Evolutionary conservation across 2,888 invertebrate genomes (phyloP).

Genomic region (Pseudococcus longispinus): DNA sequence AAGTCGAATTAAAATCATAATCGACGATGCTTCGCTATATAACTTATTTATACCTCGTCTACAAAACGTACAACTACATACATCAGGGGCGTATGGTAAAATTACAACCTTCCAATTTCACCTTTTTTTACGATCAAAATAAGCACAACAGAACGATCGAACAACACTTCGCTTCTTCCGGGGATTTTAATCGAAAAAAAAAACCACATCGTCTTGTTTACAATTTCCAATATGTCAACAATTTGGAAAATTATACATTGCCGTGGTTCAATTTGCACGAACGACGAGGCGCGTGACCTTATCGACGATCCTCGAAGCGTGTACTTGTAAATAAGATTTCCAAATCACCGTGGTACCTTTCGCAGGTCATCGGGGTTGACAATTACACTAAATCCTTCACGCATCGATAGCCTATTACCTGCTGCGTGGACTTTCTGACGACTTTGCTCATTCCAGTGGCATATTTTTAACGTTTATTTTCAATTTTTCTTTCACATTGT

Average conservation of each 20-base stretch:
- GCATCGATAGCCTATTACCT: neutral
- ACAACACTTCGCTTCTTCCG: too few species aligned
- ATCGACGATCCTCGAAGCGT: neutral
- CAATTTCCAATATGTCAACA: neutral
- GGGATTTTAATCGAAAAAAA: neutral
- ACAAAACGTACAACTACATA: too few species aligned
- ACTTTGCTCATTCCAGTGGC: neutral
- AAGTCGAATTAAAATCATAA: neutral
- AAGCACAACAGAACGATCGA: too few species aligned
- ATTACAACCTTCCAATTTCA: too few species aligned
- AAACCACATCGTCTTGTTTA: neutral
- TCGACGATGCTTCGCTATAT: neutral
- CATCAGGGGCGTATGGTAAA: too few species aligned
- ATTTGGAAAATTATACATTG: neutral
- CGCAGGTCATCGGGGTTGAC: neutral
- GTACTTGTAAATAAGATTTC: neutral
- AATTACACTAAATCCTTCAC: neutral
- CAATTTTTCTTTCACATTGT: neutral
- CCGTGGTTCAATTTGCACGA: neutral
- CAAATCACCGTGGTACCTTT: neutral
- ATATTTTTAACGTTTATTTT: neutral
- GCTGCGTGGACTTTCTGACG: neutral
- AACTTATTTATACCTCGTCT: too few species aligned
- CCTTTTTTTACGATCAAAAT: too few species aligned
- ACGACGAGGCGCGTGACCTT: neutral